Conservation (phyloP, 53 echinoderm and acorn worm genomes). For the Glandiceps talaboti region DNA sequence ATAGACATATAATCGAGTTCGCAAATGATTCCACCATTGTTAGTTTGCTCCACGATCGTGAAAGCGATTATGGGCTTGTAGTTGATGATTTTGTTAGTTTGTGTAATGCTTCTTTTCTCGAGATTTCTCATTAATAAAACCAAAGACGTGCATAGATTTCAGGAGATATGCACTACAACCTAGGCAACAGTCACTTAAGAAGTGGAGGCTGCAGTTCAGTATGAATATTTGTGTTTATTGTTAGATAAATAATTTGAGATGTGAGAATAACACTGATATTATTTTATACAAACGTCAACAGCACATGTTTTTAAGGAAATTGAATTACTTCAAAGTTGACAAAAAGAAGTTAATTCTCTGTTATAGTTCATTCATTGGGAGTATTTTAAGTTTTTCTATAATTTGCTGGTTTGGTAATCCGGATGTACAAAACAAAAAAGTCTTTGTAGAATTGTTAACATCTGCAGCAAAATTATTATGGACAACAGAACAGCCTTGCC, state of each 20-base stretch:
- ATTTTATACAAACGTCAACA: not conserved
- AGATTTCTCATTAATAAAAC: not conserved
- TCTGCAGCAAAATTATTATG: not conserved
- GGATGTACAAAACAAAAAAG: not conserved
- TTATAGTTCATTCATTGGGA: not conserved
- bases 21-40: not conserved
- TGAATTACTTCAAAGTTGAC: not conserved
- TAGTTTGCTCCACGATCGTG: not conserved
- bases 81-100: not conserved
- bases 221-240: conserved; percentile 1
- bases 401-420: not conserved
- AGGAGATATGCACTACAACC: not conserved
- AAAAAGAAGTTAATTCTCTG: too few species aligned
- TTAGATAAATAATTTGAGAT: not conserved
- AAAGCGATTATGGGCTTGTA: not conserved
- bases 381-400: not conserved
- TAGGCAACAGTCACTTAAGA: not conserved
- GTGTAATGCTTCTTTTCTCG: not conserved
- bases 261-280: not conserved
- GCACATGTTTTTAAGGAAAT: too few species aligned
- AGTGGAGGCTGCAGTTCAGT: conserved; percentile 8
- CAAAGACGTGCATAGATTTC: not conserved
- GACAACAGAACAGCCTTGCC: not conserved
- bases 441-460: not conserved
- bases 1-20: not conserved